A percentile compares a stretch with the other conserved stretches of the same genome.
These are phyloP conservation scores for Chaunax sp. DNA, from an alignment of 2,797 vertebrate species.

Conservation along the genomic window DNA sequence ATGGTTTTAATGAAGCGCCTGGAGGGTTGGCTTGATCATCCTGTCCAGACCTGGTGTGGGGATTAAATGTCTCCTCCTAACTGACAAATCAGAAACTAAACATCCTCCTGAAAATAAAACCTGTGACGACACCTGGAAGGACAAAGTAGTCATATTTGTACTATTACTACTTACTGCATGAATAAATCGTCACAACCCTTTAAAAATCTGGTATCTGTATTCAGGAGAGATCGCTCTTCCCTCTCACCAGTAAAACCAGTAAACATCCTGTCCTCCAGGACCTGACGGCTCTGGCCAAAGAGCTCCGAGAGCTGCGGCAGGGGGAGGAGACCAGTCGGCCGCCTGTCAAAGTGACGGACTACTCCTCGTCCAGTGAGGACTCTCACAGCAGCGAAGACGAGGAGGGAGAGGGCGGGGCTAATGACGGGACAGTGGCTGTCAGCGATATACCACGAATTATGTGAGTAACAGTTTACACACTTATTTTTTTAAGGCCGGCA, in stretches of 20 bases:
- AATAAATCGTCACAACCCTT: background rate
- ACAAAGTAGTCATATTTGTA: too few species aligned
- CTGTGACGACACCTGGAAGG: too few species aligned
- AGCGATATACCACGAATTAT: constrained; percentile 97
- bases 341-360: constrained; percentile 97
- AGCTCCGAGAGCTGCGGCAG: constrained; percentile 93
- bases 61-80: too few species aligned
- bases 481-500: too few species aligned
- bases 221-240: background rate
- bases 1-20: too few species aligned
- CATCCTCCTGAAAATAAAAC: too few species aligned
- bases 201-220: background rate
- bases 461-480: constrained; percentile 72
- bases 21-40: too few species aligned
- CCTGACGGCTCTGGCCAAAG: constrained; percentile 97
- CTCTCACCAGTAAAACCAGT: background rate
- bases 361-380: constrained; percentile 97
- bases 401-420: constrained; percentile 91
- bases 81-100: too few species aligned
- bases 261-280: constrained; percentile 82
- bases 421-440: constrained; percentile 94
- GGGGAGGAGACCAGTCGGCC: constrained; percentile 94
- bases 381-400: constrained; percentile 97
- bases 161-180: background rate
- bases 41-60: too few species aligned